Evolutionary conservation across 2,888 invertebrate species (phyloP).

Genomic region (Baccha elongata): DNA sequence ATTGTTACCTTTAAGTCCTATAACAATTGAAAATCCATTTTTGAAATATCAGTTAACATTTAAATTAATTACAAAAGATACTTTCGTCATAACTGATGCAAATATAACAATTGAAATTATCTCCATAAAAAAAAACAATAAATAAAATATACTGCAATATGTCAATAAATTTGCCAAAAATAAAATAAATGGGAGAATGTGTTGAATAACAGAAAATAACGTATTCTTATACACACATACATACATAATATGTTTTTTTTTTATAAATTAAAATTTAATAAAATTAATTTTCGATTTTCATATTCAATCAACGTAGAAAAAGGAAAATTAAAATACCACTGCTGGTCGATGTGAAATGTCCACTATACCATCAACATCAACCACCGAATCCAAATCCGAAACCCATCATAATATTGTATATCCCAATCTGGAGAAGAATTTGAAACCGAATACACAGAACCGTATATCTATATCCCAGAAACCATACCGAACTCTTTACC

Average conservation of each 20-base stretch:
- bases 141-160: slow-evolving; percentile 29
- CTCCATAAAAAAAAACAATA: slow-evolving; percentile 7
- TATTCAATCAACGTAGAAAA: slow-evolving; percentile 72
- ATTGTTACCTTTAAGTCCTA: background rate
- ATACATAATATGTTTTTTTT: slow-evolving; percentile 10
- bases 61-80: slow-evolving; percentile 31
- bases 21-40: slow-evolving; percentile 28
- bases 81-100: slow-evolving; percentile 38
- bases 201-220: background rate
- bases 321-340: slow-evolving; percentile 72
- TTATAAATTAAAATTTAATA: slow-evolving; percentile 36
- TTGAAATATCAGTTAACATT: slow-evolving; percentile 36
- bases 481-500: background rate
- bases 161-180: slow-evolving; percentile 42
- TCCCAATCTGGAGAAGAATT: slow-evolving; percentile 63
- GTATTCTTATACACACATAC: slow-evolving; percentile 14
- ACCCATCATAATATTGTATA: slow-evolving; percentile 51
- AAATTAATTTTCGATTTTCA: slow-evolving; percentile 64
- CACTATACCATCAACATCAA: slow-evolving; percentile 19
- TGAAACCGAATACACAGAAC: slow-evolving; percentile 9
- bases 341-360: slow-evolving; percentile 30
- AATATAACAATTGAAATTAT: slow-evolving; percentile 32
- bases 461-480: background rate
- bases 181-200: background rate
- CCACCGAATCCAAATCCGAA: slow-evolving; percentile 69